phyloP scores from a whole-genome alignment of 2,113 vertebrate genomes.

The human region DNA sequence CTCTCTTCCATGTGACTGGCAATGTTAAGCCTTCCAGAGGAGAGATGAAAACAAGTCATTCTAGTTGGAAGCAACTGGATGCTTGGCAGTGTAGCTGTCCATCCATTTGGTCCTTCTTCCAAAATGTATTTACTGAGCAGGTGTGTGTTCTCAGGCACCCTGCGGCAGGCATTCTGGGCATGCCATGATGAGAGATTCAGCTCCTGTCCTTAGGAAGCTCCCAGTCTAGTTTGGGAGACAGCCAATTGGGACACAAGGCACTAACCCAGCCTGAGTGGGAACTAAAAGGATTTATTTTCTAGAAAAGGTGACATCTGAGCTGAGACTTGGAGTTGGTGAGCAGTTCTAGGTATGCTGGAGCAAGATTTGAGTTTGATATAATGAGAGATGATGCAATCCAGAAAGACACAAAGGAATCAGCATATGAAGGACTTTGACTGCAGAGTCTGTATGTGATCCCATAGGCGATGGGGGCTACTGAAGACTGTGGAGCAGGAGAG shows the following conservation, averaged over 20 bases:
- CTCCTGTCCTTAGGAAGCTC: background rate
- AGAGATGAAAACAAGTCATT: background rate
- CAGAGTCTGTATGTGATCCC: background rate
- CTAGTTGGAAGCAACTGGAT: background rate
- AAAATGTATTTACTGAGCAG: background rate
- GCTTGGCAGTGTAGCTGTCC: background rate
- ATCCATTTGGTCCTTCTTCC: background rate
- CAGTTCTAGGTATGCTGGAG: background rate
- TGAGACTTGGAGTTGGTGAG: background rate
- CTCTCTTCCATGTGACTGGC: background rate
- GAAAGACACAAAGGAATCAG: background rate
- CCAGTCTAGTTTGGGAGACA: background rate
- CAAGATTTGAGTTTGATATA: background rate
- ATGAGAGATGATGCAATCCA: background rate
- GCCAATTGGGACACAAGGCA: background rate
- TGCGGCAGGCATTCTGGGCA: background rate
- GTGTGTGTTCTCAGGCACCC: fast-evolving
- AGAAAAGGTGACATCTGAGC: background rate
- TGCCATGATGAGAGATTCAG: background rate
- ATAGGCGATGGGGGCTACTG: background rate
- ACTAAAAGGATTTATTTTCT: background rate
- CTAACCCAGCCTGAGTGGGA: background rate
- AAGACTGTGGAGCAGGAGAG: background rate
- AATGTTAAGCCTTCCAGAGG: background rate
- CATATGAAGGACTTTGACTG: background rate